Evolutionary conservation across 2,888 invertebrate species (phyloP).

Genomic region (Deilephila porcellus): DNA sequence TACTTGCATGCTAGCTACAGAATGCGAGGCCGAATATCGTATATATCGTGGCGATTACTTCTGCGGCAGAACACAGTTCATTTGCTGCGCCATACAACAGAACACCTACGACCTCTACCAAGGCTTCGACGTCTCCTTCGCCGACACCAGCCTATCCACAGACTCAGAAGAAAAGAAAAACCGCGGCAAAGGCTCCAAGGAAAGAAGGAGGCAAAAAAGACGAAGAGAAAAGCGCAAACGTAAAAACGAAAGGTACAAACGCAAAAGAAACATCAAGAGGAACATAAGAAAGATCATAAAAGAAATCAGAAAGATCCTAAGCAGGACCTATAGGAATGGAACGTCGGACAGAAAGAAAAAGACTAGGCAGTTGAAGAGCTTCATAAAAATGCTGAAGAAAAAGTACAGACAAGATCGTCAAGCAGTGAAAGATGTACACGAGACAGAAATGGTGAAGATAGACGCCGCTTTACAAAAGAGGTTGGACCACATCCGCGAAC

Average conservation of each 20-base stretch:
- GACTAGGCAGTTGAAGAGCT: conserved; percentile 69
- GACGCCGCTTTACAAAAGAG: conserved; percentile 54
- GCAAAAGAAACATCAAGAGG: conserved; percentile 64
- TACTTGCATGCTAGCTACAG: conserved; percentile 64
- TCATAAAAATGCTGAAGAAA: conserved; percentile 64
- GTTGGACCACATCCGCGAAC: conserved; percentile 52
- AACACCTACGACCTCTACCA: conserved; percentile 71
- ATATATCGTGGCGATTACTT: conserved; percentile 71
- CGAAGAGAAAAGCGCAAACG: conserved; percentile 46
- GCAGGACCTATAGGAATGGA: conserved; percentile 61
- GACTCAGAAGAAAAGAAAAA: conserved; percentile 60
- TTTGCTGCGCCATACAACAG: conserved; percentile 69
- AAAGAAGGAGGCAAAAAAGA: conserved; percentile 42
- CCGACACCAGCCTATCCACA: conserved; percentile 56
- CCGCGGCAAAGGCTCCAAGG: conserved; percentile 45
- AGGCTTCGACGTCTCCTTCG: conserved; percentile 71
- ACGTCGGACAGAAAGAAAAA: conserved; percentile 61
- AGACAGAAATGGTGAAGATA: conserved; percentile 57
- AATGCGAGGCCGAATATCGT: conserved; percentile 71
- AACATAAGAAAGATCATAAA: conserved; percentile 61
- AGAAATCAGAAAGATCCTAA: conserved; percentile 65
- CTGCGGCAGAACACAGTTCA: conserved; percentile 67
- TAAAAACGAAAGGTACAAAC: conserved; percentile 47
- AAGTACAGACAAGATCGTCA: conserved; percentile 66
- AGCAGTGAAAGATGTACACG: conserved; percentile 64